Conservation (phyloP, 2,797 vertebrate genomes). For the Gobio occitaniae region DNA sequence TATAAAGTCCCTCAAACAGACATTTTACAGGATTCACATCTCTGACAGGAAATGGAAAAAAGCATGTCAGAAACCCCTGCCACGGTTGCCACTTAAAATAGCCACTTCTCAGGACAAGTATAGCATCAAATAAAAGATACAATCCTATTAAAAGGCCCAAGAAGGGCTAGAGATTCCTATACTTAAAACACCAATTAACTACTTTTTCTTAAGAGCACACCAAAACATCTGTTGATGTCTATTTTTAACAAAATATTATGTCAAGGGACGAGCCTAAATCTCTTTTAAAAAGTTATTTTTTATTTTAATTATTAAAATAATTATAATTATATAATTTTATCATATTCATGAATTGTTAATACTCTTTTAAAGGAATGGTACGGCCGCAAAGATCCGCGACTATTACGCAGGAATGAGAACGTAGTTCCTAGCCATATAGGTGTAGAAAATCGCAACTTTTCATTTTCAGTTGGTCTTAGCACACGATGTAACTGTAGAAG, state of each 20-base stretch:
- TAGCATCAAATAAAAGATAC: slow-evolving; percentile 71
- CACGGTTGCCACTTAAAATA: slow-evolving; percentile 67
- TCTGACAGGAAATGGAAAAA: slow-evolving; percentile 71
- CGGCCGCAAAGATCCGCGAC: too few relatives aligned
- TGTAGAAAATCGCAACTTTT: too few relatives aligned
- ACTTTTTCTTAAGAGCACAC: slow-evolving; percentile 53
- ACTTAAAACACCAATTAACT: slow-evolving; percentile 67
- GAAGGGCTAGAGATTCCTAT: slow-evolving; percentile 69
- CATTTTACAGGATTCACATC: slow-evolving; percentile 67
- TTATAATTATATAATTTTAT: not conserved
- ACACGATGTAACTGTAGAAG: too few relatives aligned
- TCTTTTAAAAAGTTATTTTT: too few relatives aligned
- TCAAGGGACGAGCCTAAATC: not conserved
- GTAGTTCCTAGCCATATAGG: too few relatives aligned
- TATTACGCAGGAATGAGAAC: too few relatives aligned
- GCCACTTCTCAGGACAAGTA: slow-evolving; percentile 65
- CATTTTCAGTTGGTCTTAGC: too few relatives aligned
- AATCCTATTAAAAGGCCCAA: slow-evolving; percentile 67
- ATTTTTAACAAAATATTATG: not conserved
- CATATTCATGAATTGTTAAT: not conserved
- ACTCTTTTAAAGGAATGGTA: not conserved
- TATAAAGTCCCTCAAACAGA: slow-evolving; percentile 62
- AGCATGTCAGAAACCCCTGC: slow-evolving; percentile 61
- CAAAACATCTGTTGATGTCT: slow-evolving; percentile 29
- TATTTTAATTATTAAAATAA: not conserved